Evolutionary conservation across 2,797 vertebrate species (phyloP).

Genomic region (Nannoperca australis): DNA sequence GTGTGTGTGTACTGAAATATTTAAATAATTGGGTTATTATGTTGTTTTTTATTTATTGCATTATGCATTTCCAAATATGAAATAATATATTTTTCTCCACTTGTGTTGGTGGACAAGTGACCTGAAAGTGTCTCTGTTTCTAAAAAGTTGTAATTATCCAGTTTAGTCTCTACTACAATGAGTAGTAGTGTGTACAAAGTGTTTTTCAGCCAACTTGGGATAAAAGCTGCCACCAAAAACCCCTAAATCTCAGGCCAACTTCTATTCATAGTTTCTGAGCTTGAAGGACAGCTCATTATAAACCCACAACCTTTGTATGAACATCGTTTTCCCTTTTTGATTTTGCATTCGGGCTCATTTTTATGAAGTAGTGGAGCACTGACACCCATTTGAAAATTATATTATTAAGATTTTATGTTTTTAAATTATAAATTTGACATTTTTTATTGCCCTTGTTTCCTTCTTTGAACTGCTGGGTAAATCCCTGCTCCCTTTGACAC

Average conservation of each 20-base stretch:
- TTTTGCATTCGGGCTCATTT: slow-evolving; percentile 4
- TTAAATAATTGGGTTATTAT: slow-evolving; percentile 15
- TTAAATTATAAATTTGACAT: background rate
- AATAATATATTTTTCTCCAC: background rate
- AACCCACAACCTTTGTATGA: background rate
- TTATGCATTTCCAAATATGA: slow-evolving; percentile 10
- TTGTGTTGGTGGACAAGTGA: background rate
- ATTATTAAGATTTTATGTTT: slow-evolving; percentile 4
- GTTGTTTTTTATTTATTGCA: slow-evolving; percentile 6
- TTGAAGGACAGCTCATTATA: slow-evolving; percentile 43
- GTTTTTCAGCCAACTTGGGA: slow-evolving; percentile 34
- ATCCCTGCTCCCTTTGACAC: slow-evolving; percentile 62
- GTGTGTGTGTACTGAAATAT: slow-evolving; percentile 26
- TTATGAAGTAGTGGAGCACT: background rate
- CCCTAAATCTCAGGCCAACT: slow-evolving; percentile 25
- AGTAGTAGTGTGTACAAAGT: background rate
- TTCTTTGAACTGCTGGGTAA: slow-evolving; percentile 40
- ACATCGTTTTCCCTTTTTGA: background rate
- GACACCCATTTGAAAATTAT: background rate
- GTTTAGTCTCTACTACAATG: slow-evolving; percentile 4
- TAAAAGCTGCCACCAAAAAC: slow-evolving; percentile 14
- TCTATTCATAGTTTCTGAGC: slow-evolving; percentile 38
- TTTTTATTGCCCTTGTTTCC: slow-evolving; percentile 11
- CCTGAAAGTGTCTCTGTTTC: background rate
- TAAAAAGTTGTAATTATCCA: background rate